Conservation (phyloP, 2,113 vertebrate species). For the Cephalopholis sonnerati region DNA sequence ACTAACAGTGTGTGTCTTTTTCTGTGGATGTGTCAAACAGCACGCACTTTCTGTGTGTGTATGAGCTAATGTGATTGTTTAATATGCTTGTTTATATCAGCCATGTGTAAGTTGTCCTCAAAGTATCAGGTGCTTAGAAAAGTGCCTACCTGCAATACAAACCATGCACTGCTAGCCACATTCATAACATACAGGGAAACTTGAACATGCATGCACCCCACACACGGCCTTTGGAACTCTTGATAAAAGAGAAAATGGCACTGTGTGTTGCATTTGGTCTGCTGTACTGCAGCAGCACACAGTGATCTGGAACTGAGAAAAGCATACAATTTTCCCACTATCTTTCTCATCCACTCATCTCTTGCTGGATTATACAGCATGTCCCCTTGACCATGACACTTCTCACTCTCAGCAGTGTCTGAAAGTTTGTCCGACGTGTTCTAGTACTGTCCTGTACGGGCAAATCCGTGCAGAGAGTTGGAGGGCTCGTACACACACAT, state of each 20-base stretch:
- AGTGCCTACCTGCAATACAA: slow-evolving; percentile 17
- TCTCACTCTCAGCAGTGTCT: slow-evolving; percentile 47
- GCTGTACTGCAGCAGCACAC: slow-evolving; percentile 28
- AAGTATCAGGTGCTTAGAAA: background rate
- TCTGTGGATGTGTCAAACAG: slow-evolving; percentile 21
- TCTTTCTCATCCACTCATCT: slow-evolving; percentile 32
- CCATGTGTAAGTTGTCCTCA: slow-evolving; percentile 12
- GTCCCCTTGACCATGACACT: slow-evolving; percentile 49
- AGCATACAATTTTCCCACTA: background rate
- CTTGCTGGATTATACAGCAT: slow-evolving; percentile 31
- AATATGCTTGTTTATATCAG: slow-evolving; percentile 8
- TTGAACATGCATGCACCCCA: background rate
- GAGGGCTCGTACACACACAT: slow-evolving; percentile 31
- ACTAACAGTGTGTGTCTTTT: slow-evolving; percentile 19
- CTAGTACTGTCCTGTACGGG: background rate
- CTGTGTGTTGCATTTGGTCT: slow-evolving; percentile 11
- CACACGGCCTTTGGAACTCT: background rate
- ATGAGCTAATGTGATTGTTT: slow-evolving; percentile 15
- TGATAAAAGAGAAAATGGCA: slow-evolving; percentile 22
- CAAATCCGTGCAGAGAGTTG: slow-evolving; percentile 27
- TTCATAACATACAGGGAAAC: background rate
- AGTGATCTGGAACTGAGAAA: slow-evolving; percentile 21
- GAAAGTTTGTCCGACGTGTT: slow-evolving; percentile 24
- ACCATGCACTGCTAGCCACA: slow-evolving; percentile 1
- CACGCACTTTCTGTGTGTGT: background rate